Base-by-base conservation (phyloP, 2,113 vertebrate genomes). In the Patagioenas fasciata region DNA sequence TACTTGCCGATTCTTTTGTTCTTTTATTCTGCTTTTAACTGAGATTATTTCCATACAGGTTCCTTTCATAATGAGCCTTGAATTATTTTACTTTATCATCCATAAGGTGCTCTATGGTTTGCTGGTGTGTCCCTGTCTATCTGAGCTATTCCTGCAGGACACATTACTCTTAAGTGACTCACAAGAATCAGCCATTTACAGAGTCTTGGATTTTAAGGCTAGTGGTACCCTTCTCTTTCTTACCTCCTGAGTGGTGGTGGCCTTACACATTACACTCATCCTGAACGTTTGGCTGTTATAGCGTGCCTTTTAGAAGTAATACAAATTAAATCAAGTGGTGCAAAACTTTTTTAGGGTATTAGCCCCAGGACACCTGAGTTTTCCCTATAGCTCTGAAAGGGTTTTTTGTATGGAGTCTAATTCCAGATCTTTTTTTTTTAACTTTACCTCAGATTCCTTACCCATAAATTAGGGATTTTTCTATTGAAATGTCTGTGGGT, bases 11-110 rank as follows among this genome's bases (percentile, higher is more conserved):
- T 95, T 96, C 84, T 28, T 95, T 93, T 85, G 65, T 94, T 96
- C 94, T 93, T 91, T 94, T 80, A 73, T 75, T 89, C 96, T 67
- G 62, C 61, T 92, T 93, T 92, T 96, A 89, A 87, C 86, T 21
- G 65, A 87, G 81, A 84, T 80, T 77, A 96, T 95, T 95, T 90
- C 87, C 78, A 86, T 88, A 51, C 81, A 88, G 80, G 75, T 93
- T 93, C 87, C 79, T 70, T 95, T 88, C 77, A 87, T 89, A 96
- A 96, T 34, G 77, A 95, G 50, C 44, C 66, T 73, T 92, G 85
- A 93, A 85, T 93, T 92, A 93, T 95, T 95, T 85, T 66, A 91
- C 65, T 95, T 97, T 51, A 95, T 96, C 93, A 96, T 84, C 88
- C 61, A 57, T 83, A 57, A 96, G 92, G 80, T 94, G 25, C 58